Evolutionary conservation across 2,113 vertebrate species (phyloP).

Genomic region (Zapornia atra): DNA sequence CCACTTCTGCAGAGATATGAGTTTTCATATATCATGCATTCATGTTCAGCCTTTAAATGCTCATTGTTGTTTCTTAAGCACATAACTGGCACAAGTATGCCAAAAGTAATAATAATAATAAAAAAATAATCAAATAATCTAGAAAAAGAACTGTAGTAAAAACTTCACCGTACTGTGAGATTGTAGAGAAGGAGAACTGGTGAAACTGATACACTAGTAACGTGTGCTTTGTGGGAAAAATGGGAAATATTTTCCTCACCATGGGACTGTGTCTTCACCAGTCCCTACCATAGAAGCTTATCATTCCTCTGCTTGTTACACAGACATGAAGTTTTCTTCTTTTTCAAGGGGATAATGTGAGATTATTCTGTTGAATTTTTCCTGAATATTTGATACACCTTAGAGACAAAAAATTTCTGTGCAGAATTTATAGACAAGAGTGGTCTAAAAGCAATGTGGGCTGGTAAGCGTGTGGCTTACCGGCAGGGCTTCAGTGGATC

Average conservation of each 20-base stretch:
- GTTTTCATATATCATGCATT: not conserved
- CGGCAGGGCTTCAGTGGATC: not conserved
- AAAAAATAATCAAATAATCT: not conserved
- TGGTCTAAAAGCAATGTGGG: not conserved
- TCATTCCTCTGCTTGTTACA: not conserved
- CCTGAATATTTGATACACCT: not conserved
- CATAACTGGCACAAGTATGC: not conserved
- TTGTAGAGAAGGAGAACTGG: not conserved
- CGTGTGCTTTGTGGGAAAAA: not conserved
- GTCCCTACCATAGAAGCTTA: not conserved
- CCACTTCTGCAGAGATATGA: not conserved
- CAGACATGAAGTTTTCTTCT: not conserved
- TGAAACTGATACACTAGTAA: not conserved
- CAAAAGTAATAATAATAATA: too few species aligned
- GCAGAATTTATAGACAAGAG: not conserved
- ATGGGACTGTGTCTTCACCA: not conserved
- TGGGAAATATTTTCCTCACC: not conserved
- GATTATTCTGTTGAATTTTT: not conserved
- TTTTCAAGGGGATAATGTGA: not conserved
- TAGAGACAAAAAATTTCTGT: not conserved
- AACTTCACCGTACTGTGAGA: not conserved
- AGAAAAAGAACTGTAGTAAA: not conserved
- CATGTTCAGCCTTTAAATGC: not conserved
- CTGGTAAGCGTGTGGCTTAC: not conserved
- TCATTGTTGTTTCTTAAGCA: not conserved